Evolutionary conservation across 2,888 invertebrate species (phyloP).

Genomic region (Calameuta pallipes): DNA sequence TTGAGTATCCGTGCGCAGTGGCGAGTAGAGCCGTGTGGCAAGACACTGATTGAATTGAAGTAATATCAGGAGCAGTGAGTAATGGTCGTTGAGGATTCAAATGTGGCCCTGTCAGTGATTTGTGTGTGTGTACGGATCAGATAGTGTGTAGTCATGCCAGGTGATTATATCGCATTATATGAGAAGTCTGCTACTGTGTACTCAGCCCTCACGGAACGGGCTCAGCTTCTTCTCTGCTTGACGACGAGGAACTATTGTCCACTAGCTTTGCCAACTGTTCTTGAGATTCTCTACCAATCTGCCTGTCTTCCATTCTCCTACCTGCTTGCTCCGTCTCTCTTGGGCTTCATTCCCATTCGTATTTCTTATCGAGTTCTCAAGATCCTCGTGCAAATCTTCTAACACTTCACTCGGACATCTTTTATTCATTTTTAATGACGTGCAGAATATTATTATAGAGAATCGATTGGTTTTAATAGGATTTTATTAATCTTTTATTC

Average conservation of each 20-base stretch:
- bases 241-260: conserved; percentile 56
- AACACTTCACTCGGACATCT: not conserved
- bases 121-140: conserved; percentile 59
- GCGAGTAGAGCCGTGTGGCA: conserved; percentile 50
- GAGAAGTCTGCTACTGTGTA: conserved; percentile 66
- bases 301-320: not conserved
- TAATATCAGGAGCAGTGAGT: conserved; percentile 66
- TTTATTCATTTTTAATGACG: not conserved
- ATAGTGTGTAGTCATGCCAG: conserved; percentile 66
- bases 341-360: not conserved
- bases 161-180: conserved; percentile 67
- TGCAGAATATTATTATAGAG: not conserved
- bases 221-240: conserved; percentile 40
- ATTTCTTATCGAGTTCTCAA: not conserved
- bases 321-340: not conserved
- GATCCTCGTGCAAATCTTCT: not conserved
- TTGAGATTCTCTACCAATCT: not conserved
- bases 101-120: conserved; percentile 60
- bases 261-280: conserved; percentile 2
- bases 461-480: not conserved
- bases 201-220: conserved; percentile 56
- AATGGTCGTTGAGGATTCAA: conserved; percentile 63
- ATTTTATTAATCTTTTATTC: not conserved
- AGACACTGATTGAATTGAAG: conserved; percentile 67
- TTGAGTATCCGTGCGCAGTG: conserved; percentile 10